Percentiles rank a stretch among this genome's conserved stretches.
phyloP scores from a whole-genome alignment of 35 echinoderm and acorn worm species.

The Apostichopus parvimensis region DNA sequence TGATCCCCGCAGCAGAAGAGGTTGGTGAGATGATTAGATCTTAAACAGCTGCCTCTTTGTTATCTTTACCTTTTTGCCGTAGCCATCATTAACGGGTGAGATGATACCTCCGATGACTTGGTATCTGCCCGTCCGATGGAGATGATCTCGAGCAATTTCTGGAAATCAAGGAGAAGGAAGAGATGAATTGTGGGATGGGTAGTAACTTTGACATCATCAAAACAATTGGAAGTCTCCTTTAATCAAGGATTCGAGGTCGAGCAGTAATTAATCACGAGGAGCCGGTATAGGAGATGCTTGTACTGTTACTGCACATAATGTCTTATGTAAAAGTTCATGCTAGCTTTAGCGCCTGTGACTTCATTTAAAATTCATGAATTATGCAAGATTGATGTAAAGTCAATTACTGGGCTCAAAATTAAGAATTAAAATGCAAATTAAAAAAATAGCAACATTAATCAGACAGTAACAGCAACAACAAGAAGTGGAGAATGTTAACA shows the following conservation, averaged over 20 bases:
- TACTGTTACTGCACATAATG: too few species aligned
- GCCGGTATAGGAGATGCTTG: not conserved
- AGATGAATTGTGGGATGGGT: not conserved
- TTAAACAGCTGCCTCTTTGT: not conserved
- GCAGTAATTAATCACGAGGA: not conserved
- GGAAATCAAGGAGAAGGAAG: slow-evolving; percentile 36
- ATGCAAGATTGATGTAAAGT: too few species aligned
- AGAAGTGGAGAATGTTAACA: too few species aligned
- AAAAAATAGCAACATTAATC: too few species aligned
- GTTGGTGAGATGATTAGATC: too few species aligned
- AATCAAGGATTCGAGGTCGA: not conserved
- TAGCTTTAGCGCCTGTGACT: too few species aligned
- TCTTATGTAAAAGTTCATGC: too few species aligned
- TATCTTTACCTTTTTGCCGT: slow-evolving; percentile 84
- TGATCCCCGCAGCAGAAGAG: not conserved
- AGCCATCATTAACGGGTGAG: slow-evolving; percentile 96
- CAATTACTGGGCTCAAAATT: too few species aligned
- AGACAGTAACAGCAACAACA: too few species aligned
- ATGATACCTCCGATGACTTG: slow-evolving; percentile 90
- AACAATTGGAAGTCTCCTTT: not conserved
- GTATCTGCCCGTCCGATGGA: slow-evolving; percentile 76
- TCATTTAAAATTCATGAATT: too few species aligned
- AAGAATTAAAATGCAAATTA: too few species aligned
- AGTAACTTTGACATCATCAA: not conserved
- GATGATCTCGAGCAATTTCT: slow-evolving; percentile 91